These are phyloP conservation scores for Melanerpes aurifrons DNA, from an alignment of 2,113 vertebrate genomes.

Conservation along the genomic window DNA sequence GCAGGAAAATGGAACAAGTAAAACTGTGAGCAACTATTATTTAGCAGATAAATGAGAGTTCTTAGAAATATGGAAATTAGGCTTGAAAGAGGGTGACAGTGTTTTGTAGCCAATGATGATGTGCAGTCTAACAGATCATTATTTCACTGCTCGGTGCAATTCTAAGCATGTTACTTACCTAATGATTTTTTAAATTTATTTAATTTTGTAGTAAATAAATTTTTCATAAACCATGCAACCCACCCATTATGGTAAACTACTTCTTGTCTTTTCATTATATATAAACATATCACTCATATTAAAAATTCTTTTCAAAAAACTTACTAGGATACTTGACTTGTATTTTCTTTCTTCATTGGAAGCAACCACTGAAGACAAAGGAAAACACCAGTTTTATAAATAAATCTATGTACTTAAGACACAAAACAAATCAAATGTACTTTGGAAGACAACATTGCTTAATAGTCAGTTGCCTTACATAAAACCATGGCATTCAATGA, in stretches of 20 bases:
- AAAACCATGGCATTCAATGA: neutral
- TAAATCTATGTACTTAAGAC: neutral
- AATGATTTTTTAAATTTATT: slow-evolving; percentile 2
- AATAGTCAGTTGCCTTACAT: neutral
- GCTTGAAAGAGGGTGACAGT: neutral
- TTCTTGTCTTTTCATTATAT: neutral
- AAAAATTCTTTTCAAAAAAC: neutral
- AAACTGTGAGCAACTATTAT: neutral
- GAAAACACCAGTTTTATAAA: neutral
- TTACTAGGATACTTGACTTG: neutral
- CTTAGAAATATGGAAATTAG: neutral
- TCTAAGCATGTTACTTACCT: neutral
- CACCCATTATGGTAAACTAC: neutral
- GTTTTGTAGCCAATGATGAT: neutral
- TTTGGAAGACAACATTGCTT: neutral
- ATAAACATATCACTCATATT: neutral
- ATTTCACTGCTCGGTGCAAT: neutral
- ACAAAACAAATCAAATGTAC: neutral
- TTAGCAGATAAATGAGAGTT: neutral
- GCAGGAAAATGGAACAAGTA: neutral
- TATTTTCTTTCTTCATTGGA: neutral
- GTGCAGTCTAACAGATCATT: neutral
- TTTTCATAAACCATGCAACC: neutral
- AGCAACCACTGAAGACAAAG: neutral
- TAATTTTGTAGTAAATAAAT: neutral